phyloP scores from a whole-genome alignment of 2,797 vertebrate genomes.

The Silurus aristotelis region DNA sequence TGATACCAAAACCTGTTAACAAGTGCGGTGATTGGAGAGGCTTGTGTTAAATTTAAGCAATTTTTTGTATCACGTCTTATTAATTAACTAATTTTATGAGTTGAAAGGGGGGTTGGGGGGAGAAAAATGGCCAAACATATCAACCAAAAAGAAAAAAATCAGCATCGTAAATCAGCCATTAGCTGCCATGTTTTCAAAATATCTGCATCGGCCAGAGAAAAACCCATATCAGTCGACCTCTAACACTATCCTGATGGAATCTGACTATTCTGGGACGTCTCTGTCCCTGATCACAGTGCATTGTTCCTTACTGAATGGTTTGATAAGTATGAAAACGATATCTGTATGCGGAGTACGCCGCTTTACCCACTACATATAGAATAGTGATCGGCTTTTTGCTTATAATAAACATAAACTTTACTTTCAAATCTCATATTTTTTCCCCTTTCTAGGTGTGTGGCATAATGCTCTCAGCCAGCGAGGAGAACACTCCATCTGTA shows the following conservation, averaged over 20 bases:
- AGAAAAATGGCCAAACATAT: too few relatives aligned
- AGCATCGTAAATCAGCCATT: too few relatives aligned
- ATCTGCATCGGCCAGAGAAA: too few relatives aligned
- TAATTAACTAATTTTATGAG: too few relatives aligned
- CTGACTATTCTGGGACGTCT: background rate
- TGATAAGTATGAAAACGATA: background rate
- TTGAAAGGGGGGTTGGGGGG: too few relatives aligned
- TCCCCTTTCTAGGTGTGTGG: constrained; percentile 82
- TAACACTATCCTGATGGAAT: background rate
- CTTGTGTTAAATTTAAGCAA: too few relatives aligned
- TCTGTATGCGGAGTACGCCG: background rate
- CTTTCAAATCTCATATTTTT: background rate
- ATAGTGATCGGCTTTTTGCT: background rate
- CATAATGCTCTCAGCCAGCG: constrained; percentile 92
- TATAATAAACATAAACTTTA: background rate
- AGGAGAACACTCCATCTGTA: constrained; percentile 91
- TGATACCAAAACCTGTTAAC: too few relatives aligned
- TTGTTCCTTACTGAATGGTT: background rate
- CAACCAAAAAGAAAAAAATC: too few relatives aligned
- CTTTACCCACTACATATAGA: background rate
- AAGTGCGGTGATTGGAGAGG: too few relatives aligned
- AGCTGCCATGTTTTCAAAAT: too few relatives aligned
- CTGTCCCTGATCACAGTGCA: background rate
- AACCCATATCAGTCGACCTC: too few relatives aligned
- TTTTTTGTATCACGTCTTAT: too few relatives aligned